A percentile compares a stretch with the other conserved stretches of the same genome.
These are phyloP conservation scores for Rhabdomys dilectus DNA, from an alignment of 2,113 vertebrate genomes.

Conservation along the genomic window DNA sequence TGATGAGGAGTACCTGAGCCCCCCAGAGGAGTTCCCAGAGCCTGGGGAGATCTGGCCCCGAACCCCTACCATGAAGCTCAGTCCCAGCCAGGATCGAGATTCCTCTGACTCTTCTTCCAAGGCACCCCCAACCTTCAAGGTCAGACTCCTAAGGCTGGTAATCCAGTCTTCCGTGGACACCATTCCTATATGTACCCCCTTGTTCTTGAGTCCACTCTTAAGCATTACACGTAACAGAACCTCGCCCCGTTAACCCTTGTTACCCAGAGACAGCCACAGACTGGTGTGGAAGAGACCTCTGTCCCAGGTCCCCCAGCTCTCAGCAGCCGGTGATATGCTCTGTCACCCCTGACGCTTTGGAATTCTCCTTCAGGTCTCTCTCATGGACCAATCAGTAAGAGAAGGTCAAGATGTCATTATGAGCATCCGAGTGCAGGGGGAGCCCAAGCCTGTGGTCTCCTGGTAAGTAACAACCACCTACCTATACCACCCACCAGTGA, in stretches of 20 bases:
- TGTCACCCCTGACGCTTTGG: conserved; percentile 54
- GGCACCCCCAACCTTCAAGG: conserved; percentile 95
- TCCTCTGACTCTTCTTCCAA: conserved; percentile 90
- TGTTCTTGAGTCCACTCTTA: background rate
- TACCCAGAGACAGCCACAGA: background rate
- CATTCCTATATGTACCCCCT: background rate
- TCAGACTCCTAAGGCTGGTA: conserved; percentile 77
- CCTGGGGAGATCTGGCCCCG: conserved; percentile 85
- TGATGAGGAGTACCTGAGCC: conserved; percentile 98
- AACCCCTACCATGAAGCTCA: conserved; percentile 84
- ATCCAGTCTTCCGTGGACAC: background rate
- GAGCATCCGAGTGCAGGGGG: conserved; percentile 93
- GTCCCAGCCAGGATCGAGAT: conserved; percentile 83
- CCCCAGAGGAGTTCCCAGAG: conserved; percentile 95
- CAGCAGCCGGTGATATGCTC: background rate
- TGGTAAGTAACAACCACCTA: conserved; percentile 89
- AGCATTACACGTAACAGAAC: background rate
- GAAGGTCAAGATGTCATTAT: conserved; percentile 97
- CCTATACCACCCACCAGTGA: background rate
- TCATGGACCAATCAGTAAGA: conserved; percentile 92
- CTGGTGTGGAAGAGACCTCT: background rate
- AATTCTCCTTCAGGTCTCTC: conserved; percentile 87
- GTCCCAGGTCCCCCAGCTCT: background rate
- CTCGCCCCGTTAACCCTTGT: background rate
- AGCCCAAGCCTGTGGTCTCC: conserved; percentile 98